Base-by-base conservation (phyloP, 2,797 vertebrate species). In the Brachyrhaphis roseni region DNA sequence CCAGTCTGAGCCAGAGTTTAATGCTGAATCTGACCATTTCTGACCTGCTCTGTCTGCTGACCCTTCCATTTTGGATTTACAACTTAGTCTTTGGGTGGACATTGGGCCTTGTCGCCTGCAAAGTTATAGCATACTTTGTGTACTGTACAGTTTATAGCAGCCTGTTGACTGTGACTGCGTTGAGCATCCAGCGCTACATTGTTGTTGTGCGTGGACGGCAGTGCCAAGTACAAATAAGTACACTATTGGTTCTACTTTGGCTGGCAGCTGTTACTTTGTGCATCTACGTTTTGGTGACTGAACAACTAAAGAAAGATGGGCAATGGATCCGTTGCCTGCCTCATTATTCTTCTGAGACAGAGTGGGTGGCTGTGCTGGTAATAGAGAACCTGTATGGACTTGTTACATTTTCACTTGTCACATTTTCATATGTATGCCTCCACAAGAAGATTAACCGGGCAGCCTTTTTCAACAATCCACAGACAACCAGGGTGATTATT, bases 11-110 rank as follows among this genome's bases (percentile, higher is more conserved):
- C 51, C 83, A 88, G 47, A 70, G n/a, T 79, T 46, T 94, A 78
- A 91, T 94, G 89, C 74, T 94, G 75, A 94, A 87, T 66, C 83
- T 94, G 84, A 88, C 90, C 2, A 3, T 88, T 2, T 90, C 93
- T 0, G 94, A 95, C 46, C 78, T 94, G 31, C 28, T 94, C 0
- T 84, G 77, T 1, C 80, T 95, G 75, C 28, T 93, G 41, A 74
- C 70, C 18, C n/a, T 91, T 74, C 91, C 92, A 0, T 0, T 90
- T 20, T 93, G 90, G 93, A 91, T 93, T 80, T 90, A 92, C 8
- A 3, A 39, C 6, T 12, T 80, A 0, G 23, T 93, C 36, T 23
- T 83, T 4, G 28, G 23, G 26, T 94, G 92, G 93, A 78, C 46
- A 34, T 66, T 92, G 1, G 78, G 89, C 5, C 51, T 64, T 13